Base-by-base conservation (phyloP, 2,113 vertebrate genomes). In the Onychorhynchus coronatus region DNA sequence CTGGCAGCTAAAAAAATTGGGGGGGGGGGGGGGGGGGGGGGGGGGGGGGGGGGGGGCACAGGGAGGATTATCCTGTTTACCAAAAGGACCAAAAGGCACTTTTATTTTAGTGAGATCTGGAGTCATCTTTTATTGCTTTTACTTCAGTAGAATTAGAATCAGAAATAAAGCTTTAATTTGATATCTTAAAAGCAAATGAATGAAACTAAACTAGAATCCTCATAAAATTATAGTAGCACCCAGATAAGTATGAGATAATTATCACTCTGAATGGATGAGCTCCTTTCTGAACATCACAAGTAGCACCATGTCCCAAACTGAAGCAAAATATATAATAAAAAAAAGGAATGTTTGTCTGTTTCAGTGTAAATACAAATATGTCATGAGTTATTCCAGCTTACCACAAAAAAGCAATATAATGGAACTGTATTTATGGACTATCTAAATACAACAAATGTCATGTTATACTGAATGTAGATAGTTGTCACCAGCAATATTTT, bases 41-140 rank as follows among this genome's bases (percentile, higher is more conserved):
- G n/a, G n/a, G n/a, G 3, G 2, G 4, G 8, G 25, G 49, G 12
- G 4, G 1, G 2, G 0, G 2, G 4, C n/a, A n/a, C 0, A 30
- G 25, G 14, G 18, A 47, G 19, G 24, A 67, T 90, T 88, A 66
- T 50, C 52, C 33, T 68, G 30, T 92, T 94, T 59, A 84, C 24
- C 8, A 50, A 59, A 87, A 59, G 5, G 4, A 84, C 24, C 8
- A 55, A 59, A 87, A 55, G 6, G 4, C 7, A 59, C 20, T 80
- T 93, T 77, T 77, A 89, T 91, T 85, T 77, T 55, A 82, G 35
- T 70, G 83, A 37, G 22, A 61, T 52, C 11, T 62, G 17, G 21
- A 85, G n/a, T 73, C 88, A 55, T 72, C 14, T 33, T 56, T 61
- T 70, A 37, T 33, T 88, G 11, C 6, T 91, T 92, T 92, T 81